These are phyloP conservation scores for Drosophila suzukii DNA, from an alignment of 1,140 invertebrate species.

Conservation along the genomic window DNA sequence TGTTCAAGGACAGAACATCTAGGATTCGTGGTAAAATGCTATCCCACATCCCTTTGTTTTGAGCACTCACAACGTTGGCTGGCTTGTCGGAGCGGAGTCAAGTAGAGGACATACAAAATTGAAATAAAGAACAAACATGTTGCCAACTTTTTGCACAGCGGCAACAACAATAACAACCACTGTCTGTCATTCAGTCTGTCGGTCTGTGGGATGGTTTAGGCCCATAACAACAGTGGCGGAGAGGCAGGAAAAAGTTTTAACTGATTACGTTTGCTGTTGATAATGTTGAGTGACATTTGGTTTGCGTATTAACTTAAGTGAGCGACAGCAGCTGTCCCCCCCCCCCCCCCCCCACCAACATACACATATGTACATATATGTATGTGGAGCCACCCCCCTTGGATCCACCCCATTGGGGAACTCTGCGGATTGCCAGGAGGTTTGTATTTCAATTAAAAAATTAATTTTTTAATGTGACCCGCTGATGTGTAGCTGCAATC, in stretches of 20 bases:
- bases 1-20: conserved; percentile 19
- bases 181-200: conserved; percentile 33
- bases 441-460: conserved; percentile 76
- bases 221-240: conserved; percentile 37
- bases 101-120: conserved; percentile 67
- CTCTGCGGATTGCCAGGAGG: conserved; percentile 60
- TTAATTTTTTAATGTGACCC: conserved; percentile 68
- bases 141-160: conserved; percentile 64
- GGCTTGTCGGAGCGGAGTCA: conserved; percentile 32
- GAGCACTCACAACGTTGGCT: conserved; percentile 33
- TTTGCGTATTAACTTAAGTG: conserved; percentile 81
- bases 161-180: conserved; percentile 18
- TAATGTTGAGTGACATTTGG: conserved; percentile 81
- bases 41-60: conserved; percentile 25
- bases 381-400: conserved; percentile 11
- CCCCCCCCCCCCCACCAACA: background rate
- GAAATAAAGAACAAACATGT: conserved; percentile 79
- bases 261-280: conserved; percentile 80
- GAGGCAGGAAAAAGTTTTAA: conserved; percentile 70
- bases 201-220: conserved; percentile 46
- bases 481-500: conserved; percentile 12
- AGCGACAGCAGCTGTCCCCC: conserved; percentile 54
- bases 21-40: conserved; percentile 18
- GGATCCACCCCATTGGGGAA: conserved; percentile 19
- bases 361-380: background rate